A percentile compares a stretch with the other conserved stretches of the same genome.
phyloP scores from a whole-genome alignment of 2,113 vertebrate species.

The Himantopus leucocephalus region DNA sequence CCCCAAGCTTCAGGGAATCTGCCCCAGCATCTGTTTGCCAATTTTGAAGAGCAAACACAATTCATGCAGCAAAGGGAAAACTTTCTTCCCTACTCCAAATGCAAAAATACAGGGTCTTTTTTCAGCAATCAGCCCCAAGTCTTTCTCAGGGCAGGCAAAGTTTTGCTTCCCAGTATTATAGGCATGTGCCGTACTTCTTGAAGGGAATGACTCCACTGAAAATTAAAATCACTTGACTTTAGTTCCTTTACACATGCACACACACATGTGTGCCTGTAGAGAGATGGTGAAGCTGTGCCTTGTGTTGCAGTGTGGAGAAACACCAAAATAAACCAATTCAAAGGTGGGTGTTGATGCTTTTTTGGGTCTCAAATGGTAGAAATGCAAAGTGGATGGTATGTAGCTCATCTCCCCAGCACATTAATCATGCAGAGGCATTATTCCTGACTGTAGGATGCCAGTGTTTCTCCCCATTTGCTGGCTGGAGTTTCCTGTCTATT shows the following conservation, averaged over 20 bases:
- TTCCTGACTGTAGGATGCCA: not conserved
- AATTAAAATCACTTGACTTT: not conserved
- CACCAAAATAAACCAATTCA: not conserved
- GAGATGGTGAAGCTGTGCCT: not conserved
- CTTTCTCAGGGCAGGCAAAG: not conserved
- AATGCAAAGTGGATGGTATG: rapidly evolving
- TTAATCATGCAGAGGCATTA: not conserved
- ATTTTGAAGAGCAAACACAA: not conserved
- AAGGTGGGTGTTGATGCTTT: rapidly evolving
- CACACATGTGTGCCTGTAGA: rapidly evolving
- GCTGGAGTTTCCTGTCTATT: not conserved
- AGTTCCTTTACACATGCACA: not conserved
- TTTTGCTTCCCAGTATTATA: not conserved
- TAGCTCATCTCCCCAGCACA: not conserved
- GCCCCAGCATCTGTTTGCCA: not conserved
- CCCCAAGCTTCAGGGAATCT: not conserved
- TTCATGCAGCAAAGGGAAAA: not conserved
- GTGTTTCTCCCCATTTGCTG: not conserved
- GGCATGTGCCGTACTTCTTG: not conserved
- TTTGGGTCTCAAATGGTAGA: not conserved
- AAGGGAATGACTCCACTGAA: not conserved
- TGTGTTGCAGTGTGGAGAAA: not conserved
- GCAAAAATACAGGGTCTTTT: not conserved
- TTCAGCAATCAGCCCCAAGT: not conserved
- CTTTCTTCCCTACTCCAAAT: not conserved